A percentile compares a stretch with the other conserved stretches of the same genome.
These are phyloP conservation scores for Corticium candelabrum DNA, from an alignment of 37 sponge, comb jelly and placozoan genomes.

Conservation along the genomic window DNA sequence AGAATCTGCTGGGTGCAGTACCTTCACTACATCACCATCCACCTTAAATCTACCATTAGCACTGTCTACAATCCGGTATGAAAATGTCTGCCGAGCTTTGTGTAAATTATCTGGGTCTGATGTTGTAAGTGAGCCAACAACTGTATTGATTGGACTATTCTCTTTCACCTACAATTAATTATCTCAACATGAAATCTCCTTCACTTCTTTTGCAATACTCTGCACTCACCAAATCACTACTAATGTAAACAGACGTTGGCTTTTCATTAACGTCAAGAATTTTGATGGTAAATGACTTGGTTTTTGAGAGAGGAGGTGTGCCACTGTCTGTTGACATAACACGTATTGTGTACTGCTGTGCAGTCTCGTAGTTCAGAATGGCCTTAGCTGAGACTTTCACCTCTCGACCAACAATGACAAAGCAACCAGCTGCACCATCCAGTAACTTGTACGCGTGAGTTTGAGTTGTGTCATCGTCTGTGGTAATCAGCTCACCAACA, in stretches of 20 bases:
- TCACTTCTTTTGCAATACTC: too few species aligned
- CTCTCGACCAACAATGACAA: background rate
- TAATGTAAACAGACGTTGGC: background rate
- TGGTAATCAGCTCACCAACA: constrained; percentile 6
- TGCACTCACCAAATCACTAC: background rate
- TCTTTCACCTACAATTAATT: too few species aligned
- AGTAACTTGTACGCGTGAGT: background rate
- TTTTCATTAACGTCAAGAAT: background rate
- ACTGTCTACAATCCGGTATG: background rate
- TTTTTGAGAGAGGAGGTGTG: background rate
- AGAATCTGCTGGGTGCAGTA: too few species aligned
- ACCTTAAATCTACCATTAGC: background rate
- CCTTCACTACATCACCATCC: background rate
- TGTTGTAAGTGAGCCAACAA: background rate
- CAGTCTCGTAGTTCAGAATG: constrained; percentile 1
- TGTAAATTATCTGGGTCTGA: background rate
- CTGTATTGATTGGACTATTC: background rate
- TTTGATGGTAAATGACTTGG: background rate
- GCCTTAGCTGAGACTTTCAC: background rate
- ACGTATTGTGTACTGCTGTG: background rate
- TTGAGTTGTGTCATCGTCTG: background rate
- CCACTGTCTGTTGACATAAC: background rate
- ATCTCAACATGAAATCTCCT: too few species aligned
- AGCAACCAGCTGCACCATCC: background rate
- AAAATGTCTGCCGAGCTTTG: background rate